Percentiles rank a stretch among this genome's conserved stretches.
phyloP scores from a whole-genome alignment of 2,113 vertebrate species.

The Acinonyx jubatus region DNA sequence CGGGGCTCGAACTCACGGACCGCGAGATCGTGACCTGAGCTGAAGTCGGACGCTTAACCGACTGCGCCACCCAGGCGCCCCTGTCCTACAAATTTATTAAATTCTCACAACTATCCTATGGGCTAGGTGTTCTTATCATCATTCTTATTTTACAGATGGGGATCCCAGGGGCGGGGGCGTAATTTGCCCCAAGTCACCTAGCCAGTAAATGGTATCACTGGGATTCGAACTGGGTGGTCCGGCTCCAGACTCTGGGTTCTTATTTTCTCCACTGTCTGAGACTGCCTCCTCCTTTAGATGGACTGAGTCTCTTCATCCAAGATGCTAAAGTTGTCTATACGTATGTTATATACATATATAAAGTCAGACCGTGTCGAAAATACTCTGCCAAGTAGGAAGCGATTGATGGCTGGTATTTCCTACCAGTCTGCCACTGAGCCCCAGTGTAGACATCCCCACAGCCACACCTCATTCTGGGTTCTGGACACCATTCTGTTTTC shows the following conservation, averaged over 20 bases:
- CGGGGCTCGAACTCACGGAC: too few relatives aligned
- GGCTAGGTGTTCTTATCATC: not conserved
- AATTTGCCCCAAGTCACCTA: not conserved
- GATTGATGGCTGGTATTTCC: not conserved
- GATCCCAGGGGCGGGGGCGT: not conserved
- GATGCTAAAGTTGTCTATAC: not conserved
- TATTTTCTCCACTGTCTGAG: not conserved
- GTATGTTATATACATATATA: too few relatives aligned
- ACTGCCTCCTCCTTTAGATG: not conserved
- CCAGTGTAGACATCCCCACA: fast-evolving
- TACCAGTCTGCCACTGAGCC: too few relatives aligned
- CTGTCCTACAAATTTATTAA: not conserved
- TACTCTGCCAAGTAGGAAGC: not conserved
- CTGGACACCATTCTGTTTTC: not conserved
- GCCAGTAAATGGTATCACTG: not conserved
- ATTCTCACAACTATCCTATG: not conserved
- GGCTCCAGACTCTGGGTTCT: not conserved
- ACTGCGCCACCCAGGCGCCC: too few relatives aligned
- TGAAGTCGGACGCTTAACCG: too few relatives aligned
- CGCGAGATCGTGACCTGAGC: too few relatives aligned
- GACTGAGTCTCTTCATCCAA: not conserved
- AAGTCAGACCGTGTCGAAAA: not conserved
- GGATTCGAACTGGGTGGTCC: not conserved
- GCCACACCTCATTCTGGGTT: not conserved
- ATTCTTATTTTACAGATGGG: not conserved